These are phyloP conservation scores for Odontothrips loti DNA, from an alignment of 2,888 invertebrate species.

Conservation along the genomic window DNA sequence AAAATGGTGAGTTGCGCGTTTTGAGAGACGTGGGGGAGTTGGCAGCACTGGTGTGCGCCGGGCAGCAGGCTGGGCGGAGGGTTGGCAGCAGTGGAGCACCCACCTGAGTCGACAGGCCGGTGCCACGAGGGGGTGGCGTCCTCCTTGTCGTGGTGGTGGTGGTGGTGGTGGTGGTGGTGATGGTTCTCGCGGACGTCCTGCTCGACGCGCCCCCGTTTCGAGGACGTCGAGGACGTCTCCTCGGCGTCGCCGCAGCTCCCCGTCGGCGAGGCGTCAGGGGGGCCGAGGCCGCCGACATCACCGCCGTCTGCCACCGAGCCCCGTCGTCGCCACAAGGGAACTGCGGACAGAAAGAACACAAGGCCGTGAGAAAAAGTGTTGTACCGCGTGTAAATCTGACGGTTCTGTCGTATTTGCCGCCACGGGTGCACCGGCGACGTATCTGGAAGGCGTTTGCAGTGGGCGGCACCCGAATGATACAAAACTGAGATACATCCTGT, in stretches of 20 bases:
- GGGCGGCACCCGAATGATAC: no score
- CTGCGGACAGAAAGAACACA: neutral
- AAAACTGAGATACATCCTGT: neutral
- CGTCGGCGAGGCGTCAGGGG: neutral
- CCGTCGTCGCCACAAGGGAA: neutral
- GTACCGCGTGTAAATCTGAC: no score
- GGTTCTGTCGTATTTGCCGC: no score
- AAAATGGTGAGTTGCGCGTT: neutral
- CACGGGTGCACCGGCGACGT: no score
- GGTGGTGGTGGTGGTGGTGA: neutral
- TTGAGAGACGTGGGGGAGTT: neutral
- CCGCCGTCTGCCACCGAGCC: neutral
- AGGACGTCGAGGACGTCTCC: neutral
- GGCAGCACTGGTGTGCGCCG: no score
- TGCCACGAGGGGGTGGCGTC: neutral
- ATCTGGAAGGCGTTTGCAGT: no score
- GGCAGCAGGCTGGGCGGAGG: neutral
- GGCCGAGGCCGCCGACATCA: neutral
- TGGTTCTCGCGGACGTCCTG: neutral
- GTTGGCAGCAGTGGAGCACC: neutral
- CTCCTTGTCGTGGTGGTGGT: neutral
- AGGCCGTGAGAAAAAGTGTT: no score
- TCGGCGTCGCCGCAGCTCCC: constrained; percentile 4
- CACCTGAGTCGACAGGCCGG: neutral
- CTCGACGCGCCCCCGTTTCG: neutral